These are phyloP conservation scores for Pipa parva DNA, from an alignment of 2,113 vertebrate genomes.

Conservation along the genomic window DNA sequence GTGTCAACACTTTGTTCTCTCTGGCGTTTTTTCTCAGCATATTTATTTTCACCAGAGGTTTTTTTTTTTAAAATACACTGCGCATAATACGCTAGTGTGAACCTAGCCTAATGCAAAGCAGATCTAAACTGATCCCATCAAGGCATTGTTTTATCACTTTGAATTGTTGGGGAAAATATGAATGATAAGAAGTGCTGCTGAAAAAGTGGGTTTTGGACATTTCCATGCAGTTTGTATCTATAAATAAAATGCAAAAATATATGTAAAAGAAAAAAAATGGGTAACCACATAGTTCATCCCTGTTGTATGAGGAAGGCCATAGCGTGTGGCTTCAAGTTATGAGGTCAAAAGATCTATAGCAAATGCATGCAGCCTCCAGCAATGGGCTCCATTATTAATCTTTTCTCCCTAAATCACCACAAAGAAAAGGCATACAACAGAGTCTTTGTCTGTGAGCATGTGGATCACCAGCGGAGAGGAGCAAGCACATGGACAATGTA, in stretches of 20 bases:
- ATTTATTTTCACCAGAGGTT: too few relatives aligned
- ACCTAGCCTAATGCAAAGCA: too few relatives aligned
- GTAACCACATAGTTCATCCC: conserved; percentile 13
- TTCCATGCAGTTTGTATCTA: too few relatives aligned
- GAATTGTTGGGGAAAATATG: too few relatives aligned
- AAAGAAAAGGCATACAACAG: background rate
- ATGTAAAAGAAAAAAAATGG: background rate
- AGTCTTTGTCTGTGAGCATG: background rate
- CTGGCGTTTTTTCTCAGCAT: too few relatives aligned
- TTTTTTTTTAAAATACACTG: too few relatives aligned
- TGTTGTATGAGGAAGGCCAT: conserved; percentile 11
- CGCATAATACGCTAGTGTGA: too few relatives aligned
- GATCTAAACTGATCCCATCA: too few relatives aligned
- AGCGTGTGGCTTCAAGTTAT: conserved; percentile 6
- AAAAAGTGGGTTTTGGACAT: too few relatives aligned
- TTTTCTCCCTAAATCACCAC: background rate
- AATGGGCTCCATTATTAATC: background rate
- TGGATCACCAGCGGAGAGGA: background rate
- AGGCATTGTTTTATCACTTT: too few relatives aligned
- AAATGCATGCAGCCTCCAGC: conserved; percentile 18
- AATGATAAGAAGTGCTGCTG: too few relatives aligned
- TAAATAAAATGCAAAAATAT: conserved; percentile 13
- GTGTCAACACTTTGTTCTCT: too few relatives aligned
- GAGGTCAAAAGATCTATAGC: conserved; percentile 14
- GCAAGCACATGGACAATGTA: background rate